phyloP scores from a whole-genome alignment of 2,113 vertebrate species.

The Neolamprologus falcicula region DNA sequence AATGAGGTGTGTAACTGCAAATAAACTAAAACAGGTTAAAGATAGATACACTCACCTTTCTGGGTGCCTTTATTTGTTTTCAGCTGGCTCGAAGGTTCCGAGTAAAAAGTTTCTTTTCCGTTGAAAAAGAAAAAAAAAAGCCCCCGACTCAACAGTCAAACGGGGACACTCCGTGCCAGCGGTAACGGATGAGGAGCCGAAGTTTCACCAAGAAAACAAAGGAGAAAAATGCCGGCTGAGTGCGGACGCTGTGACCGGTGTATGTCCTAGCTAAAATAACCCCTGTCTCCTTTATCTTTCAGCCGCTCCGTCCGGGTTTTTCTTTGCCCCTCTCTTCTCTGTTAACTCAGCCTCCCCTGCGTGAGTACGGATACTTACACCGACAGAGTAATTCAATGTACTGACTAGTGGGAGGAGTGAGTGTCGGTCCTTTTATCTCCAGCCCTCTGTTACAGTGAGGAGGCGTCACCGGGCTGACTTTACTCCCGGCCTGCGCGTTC shows the following conservation, averaged over 20 bases:
- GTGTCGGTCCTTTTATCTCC: conserved; percentile 13
- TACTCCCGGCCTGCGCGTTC: conserved; percentile 6
- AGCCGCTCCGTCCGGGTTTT: background rate
- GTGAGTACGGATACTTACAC: background rate
- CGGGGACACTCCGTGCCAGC: background rate
- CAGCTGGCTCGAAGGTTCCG: background rate
- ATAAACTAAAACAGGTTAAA: background rate
- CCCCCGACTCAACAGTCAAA: background rate
- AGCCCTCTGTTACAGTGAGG: background rate
- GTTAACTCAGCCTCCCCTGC: background rate
- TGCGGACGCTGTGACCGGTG: background rate
- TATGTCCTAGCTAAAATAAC: background rate
- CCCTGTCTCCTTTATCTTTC: background rate
- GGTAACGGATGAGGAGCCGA: background rate
- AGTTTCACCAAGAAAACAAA: conserved; percentile 27
- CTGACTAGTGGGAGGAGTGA: conserved; percentile 30
- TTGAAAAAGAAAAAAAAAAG: background rate
- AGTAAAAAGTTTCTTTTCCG: background rate
- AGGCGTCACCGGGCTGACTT: conserved; percentile 23
- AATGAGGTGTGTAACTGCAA: background rate
- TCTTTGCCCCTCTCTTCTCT: background rate
- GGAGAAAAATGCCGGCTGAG: background rate
- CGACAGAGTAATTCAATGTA: background rate
- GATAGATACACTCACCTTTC: conserved; percentile 43
- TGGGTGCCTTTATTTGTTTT: background rate